phyloP scores from a whole-genome alignment of 1,140 invertebrate species.

The Brachionus koreanus region DNA sequence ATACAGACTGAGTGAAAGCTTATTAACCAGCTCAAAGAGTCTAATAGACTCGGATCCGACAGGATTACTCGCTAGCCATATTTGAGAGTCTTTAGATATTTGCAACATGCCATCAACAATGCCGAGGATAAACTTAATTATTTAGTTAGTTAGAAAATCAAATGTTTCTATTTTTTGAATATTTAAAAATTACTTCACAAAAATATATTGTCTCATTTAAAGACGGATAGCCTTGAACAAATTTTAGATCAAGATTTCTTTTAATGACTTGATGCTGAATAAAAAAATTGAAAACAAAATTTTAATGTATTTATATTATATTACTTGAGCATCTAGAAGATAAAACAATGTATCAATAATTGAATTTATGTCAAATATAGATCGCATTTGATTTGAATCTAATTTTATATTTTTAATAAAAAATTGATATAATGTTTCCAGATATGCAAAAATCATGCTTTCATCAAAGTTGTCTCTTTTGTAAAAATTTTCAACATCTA shows the following conservation, averaged over 20 bases:
- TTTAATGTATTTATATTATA: not conserved
- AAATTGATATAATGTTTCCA: conserved; percentile 45
- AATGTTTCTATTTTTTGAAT: not conserved
- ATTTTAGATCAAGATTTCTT: not conserved
- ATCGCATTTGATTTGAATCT: conserved; percentile 49
- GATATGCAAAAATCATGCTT: conserved; percentile 47
- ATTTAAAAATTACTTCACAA: not conserved
- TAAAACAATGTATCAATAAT: conserved; percentile 53
- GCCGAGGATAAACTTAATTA: not conserved
- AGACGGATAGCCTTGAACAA: not conserved
- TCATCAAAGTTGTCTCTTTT: conserved; percentile 47
- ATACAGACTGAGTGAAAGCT: not conserved
- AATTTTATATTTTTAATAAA: conserved; percentile 50
- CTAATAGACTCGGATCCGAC: conserved; percentile 24
- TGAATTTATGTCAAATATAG: conserved; percentile 53
- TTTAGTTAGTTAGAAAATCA: not conserved
- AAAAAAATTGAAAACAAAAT: not conserved
- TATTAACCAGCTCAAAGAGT: not conserved
- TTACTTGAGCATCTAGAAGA: conserved; percentile 52
- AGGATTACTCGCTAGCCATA: conserved; percentile 15
- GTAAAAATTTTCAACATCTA: conserved; percentile 48
- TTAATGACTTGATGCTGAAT: conserved; percentile 38
- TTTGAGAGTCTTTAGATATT: not conserved
- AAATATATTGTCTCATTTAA: conserved; percentile 24
- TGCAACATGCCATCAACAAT: not conserved